A percentile compares a stretch with the other conserved stretches of the same genome.
phyloP scores from a whole-genome alignment of 2,888 invertebrate species.

The Euclidia mi region DNA sequence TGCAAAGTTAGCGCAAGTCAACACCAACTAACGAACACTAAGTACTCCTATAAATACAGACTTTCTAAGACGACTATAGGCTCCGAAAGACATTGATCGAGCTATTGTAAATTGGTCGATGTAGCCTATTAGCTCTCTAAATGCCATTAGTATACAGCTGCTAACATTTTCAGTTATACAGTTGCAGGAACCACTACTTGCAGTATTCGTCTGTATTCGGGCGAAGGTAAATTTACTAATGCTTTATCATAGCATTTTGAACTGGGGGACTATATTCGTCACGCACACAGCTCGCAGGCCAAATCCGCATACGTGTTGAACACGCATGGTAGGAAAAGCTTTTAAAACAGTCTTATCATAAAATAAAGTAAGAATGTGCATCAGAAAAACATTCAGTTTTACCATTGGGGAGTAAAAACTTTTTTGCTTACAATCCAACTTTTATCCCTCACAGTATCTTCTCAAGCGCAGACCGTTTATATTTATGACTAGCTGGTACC shows the following conservation, averaged over 20 bases:
- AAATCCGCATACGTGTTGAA: too few relatives aligned
- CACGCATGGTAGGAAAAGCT: background rate
- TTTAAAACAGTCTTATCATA: too few relatives aligned
- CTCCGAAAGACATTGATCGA: background rate
- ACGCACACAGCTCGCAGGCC: too few relatives aligned
- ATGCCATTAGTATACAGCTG: too few relatives aligned
- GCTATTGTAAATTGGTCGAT: too few relatives aligned
- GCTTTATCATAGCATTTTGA: too few relatives aligned
- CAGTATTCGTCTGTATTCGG: too few relatives aligned
- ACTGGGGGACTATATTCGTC: too few relatives aligned
- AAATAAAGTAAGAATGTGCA: constrained; percentile 22
- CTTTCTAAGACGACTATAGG: constrained; percentile 10
- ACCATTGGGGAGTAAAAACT: constrained; percentile 31
- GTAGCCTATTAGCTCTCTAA: background rate
- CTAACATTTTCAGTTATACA: too few relatives aligned
- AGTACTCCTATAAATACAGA: constrained; percentile 9
- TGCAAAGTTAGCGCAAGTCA: constrained; percentile 10
- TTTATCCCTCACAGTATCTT: constrained; percentile 50
- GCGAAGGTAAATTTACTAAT: too few relatives aligned
- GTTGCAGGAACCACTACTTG: too few relatives aligned
- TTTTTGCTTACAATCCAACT: constrained; percentile 46
- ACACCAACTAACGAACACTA: constrained; percentile 3
- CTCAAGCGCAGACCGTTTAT: constrained; percentile 48
- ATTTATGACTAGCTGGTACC: constrained; percentile 53
- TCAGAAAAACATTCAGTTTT: constrained; percentile 45